These are phyloP conservation scores for Tyto alba DNA, from an alignment of 2,113 vertebrate species.

Conservation along the genomic window DNA sequence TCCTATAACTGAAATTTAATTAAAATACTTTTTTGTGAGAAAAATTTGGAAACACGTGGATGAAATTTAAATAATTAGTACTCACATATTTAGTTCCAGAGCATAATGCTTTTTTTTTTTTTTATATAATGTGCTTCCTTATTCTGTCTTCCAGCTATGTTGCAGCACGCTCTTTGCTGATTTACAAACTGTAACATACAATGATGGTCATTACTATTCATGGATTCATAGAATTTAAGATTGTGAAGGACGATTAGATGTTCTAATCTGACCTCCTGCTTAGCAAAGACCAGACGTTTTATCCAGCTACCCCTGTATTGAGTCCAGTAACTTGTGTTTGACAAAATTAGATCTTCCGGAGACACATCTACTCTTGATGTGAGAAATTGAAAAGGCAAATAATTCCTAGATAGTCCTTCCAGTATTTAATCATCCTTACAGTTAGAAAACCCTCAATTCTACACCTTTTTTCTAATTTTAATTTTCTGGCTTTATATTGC, in stretches of 20 bases:
- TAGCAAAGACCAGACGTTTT: constrained; percentile 24
- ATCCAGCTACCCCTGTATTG: not conserved
- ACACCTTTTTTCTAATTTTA: constrained; percentile 23
- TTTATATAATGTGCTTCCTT: not conserved
- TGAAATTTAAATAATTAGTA: constrained; percentile 29
- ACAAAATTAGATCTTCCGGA: constrained; percentile 20
- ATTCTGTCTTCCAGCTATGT: constrained; percentile 20
- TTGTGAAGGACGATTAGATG: constrained; percentile 29
- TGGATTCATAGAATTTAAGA: constrained; percentile 55
- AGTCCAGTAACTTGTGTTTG: constrained; percentile 15
- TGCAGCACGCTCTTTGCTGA: not conserved
- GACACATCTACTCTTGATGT: not conserved
- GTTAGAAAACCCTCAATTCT: not conserved
- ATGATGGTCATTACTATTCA: constrained; percentile 55
- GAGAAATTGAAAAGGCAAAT: constrained; percentile 34
- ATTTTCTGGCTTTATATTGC: constrained; percentile 44
- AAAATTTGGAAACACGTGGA: not conserved
- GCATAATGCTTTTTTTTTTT: not conserved
- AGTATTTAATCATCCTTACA: constrained; percentile 30
- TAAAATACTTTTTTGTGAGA: not conserved
- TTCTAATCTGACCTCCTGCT: constrained; percentile 44
- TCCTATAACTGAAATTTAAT: not conserved
- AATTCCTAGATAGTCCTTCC: constrained; percentile 28
- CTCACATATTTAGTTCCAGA: not conserved
- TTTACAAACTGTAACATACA: constrained; percentile 29